phyloP scores from a whole-genome alignment of 2,888 invertebrate species.

The Plagodis dolabraria region DNA sequence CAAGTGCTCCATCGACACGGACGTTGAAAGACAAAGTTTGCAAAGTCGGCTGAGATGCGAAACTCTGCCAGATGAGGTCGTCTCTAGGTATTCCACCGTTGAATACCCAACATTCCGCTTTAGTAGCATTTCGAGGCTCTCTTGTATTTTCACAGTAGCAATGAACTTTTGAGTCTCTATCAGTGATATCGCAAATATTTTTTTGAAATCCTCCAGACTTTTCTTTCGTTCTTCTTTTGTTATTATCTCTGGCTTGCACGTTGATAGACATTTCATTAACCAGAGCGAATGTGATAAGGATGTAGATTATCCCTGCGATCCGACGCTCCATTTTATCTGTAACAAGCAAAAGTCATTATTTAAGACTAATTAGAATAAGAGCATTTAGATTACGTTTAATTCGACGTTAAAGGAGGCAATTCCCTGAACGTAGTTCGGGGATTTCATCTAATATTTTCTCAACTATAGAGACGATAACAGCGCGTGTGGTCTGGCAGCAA shows the following conservation, averaged over 20 bases:
- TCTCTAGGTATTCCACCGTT: conserved; percentile 87
- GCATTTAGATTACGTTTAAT: conserved; percentile 40
- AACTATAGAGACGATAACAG: conserved; percentile 8
- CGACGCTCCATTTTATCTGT: conserved; percentile 78
- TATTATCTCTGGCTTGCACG: conserved; percentile 75
- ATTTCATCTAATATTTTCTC: conserved; percentile 26
- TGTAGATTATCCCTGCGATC: conserved; percentile 71
- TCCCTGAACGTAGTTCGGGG: conserved; percentile 27
- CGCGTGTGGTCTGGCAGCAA: conserved; percentile 24
- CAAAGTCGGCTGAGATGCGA: conserved; percentile 89
- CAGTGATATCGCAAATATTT: conserved; percentile 85
- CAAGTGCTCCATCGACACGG: conserved; percentile 88
- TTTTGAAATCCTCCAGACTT: conserved; percentile 77
- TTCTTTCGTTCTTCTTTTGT: conserved; percentile 75
- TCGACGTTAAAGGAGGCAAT: conserved; percentile 21
- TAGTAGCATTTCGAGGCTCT: conserved; percentile 85
- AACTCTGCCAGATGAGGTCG: conserved; percentile 90
- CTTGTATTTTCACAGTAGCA: conserved; percentile 88
- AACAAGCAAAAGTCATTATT: conserved; percentile 63
- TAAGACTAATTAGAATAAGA: conserved; percentile 30
- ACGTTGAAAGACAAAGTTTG: conserved; percentile 89
- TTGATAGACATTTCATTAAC: conserved; percentile 79
- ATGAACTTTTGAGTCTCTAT: conserved; percentile 84
- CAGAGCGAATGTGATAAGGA: conserved; percentile 73
- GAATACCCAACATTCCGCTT: conserved; percentile 92